Evolutionary conservation across 1,140 invertebrate genomes (phyloP).

Genomic region (Drosophila nigrodunni): DNA sequence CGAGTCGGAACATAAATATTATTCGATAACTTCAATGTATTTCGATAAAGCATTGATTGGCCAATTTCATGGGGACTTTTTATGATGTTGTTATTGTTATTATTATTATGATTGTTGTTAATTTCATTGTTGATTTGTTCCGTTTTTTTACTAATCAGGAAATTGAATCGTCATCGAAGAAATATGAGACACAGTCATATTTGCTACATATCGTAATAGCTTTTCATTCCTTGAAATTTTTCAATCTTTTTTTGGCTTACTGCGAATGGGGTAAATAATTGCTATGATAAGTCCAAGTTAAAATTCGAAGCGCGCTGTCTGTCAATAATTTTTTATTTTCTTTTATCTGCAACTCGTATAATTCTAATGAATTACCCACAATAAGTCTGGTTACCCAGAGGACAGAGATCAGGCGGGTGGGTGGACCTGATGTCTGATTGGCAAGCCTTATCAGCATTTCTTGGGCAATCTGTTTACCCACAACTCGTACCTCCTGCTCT

Average conservation of each 20-base stretch:
- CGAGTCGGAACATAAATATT: slow-evolving; percentile 20
- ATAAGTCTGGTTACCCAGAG: slow-evolving; percentile 6
- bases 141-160: slow-evolving; percentile 12
- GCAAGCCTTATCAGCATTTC: slow-evolving; percentile 27
- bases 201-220: background rate
- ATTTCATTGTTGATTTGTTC: slow-evolving; percentile 8
- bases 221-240: slow-evolving; percentile 22
- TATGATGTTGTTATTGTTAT: slow-evolving; percentile 47
- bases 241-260: slow-evolving; percentile 27
- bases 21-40: background rate
- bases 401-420: background rate
- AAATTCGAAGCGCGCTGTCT: slow-evolving; percentile 2
- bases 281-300: too few relatives aligned
- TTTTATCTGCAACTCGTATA: background rate
- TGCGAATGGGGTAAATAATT: slow-evolving; percentile 10
- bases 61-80: slow-evolving; percentile 23
- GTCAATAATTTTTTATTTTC: slow-evolving; percentile 28
- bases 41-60: slow-evolving; percentile 17
- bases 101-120: background rate
- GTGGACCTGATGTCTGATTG: slow-evolving; percentile 16
- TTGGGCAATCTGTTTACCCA: background rate
- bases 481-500: background rate
- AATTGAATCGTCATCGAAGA: slow-evolving; percentile 5
- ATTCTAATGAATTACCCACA: slow-evolving; percentile 33
- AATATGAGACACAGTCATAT: slow-evolving; percentile 7